A percentile compares a stretch with the other conserved stretches of the same genome.
Evolutionary conservation across 2,888 invertebrate species (phyloP).

Genomic region (Lasioglossum leucozonium): DNA sequence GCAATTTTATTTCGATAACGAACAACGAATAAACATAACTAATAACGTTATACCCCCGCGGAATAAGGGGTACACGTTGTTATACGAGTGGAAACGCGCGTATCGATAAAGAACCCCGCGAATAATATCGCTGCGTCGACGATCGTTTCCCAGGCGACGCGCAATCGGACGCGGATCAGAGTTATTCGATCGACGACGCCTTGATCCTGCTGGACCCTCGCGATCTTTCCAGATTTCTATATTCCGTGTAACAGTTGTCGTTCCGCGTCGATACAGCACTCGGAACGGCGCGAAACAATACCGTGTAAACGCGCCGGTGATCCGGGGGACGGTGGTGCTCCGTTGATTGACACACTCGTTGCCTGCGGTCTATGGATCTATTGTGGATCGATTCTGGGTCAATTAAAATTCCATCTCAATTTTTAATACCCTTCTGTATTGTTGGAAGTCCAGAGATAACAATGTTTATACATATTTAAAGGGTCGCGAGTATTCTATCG

Average conservation of each 20-base stretch:
- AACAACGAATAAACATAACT: constrained; percentile 18
- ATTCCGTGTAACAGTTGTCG: not conserved
- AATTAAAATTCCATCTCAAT: no score
- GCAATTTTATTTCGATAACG: constrained; percentile 18
- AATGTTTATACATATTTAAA: no score
- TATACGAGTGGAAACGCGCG: not conserved
- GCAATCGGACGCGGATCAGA: not conserved
- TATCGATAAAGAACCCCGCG: not conserved
- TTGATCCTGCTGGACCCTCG: not conserved
- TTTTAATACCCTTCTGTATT: no score
- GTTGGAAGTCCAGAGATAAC: no score
- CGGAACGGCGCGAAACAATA: not conserved
- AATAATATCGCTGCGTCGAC: not conserved
- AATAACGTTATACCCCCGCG: constrained; percentile 4
- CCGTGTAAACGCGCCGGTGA: no score
- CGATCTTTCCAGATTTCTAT: not conserved
- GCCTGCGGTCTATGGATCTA: not conserved
- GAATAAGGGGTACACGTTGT: constrained; percentile 10
- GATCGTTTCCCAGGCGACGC: not conserved
- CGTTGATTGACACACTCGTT: not conserved
- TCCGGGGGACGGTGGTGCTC: not conserved
- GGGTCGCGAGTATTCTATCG: no score
- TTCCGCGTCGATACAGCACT: not conserved
- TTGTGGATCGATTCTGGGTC: no score
- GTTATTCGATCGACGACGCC: not conserved